These are phyloP conservation scores for Cacatua alba DNA, from an alignment of 2,113 vertebrate species.

Conservation along the genomic window DNA sequence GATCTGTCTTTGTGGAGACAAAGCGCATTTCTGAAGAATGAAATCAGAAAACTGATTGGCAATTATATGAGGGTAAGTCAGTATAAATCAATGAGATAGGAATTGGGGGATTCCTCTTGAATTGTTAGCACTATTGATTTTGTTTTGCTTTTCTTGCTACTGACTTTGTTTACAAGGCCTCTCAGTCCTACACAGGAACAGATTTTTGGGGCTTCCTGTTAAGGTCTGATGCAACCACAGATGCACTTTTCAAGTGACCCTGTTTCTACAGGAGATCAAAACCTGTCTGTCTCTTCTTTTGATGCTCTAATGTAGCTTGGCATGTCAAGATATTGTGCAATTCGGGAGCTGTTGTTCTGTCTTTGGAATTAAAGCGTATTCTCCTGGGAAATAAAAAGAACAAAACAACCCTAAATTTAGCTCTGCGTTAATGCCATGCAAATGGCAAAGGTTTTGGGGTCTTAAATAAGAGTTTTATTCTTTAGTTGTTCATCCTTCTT, in stretches of 20 bases:
- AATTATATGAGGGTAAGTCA: not conserved
- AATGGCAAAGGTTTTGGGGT: not conserved
- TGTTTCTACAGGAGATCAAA: slow-evolving; percentile 3
- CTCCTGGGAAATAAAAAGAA: not conserved
- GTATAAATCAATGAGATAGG: not conserved
- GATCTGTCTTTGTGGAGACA: not conserved
- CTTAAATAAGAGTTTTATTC: not conserved
- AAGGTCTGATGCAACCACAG: not conserved
- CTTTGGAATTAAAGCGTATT: not conserved
- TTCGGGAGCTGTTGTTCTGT: not conserved
- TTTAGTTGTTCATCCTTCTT: not conserved
- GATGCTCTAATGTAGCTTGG: slow-evolving; percentile 21
- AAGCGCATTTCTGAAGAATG: not conserved
- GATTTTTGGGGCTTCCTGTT: not conserved
- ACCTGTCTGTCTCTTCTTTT: not conserved
- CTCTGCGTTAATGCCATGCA: not conserved
- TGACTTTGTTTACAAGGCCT: not conserved
- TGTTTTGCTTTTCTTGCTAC: not conserved
- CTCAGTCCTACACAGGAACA: not conserved
- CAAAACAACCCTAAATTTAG: not conserved
- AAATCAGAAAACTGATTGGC: slow-evolving; percentile 21
- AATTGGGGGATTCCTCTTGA: not conserved
- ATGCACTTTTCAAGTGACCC: not conserved
- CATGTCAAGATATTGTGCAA: not conserved
- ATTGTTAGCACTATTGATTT: not conserved